Base-by-base conservation (phyloP, 2,888 invertebrate species). In the Eristalis intricaria region DNA sequence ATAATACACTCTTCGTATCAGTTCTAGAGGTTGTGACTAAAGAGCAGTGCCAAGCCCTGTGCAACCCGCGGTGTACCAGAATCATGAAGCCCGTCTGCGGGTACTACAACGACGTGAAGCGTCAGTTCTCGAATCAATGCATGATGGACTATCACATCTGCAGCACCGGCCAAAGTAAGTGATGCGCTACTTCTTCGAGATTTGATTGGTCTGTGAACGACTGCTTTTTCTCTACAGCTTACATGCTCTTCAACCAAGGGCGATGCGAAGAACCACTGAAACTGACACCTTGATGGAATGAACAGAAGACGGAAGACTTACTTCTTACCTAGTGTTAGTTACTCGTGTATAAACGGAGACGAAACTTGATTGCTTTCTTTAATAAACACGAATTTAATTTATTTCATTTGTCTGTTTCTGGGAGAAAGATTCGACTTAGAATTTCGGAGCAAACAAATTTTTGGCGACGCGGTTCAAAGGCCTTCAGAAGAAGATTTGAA, bases 61-160 rank as follows among this genome's bases (percentile, higher is more conserved):
- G 88, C 64, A 61, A 35, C 1, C 13, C 61, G 26, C 4, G 10
- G 0, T 89, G 86, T n/a, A 22, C 74, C 5, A 23, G 13, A 56
- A 65, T 56, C 3, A 58, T 26, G 61, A 40, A 63, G 13, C 86
- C 88, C 5, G 68, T 88, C n/a, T 88, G 88, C 11, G 88, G 79
- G 1, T 66, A 74, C 22, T 85, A 77, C 32, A 68, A 56, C n/a
- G 70, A 66, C 1, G 29, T 10, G 13, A 68, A 1, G 68, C 65
- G 2, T 32, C 63, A 78, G 22, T 84, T 84, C 40, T 4, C 40
- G 0, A 77, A 71, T 11, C 50, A 35, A 7, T 83, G 69, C 26
- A 2, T 69, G 23, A 64, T 79, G 69, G 69, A 84, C 8, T 78
- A 68, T 15, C 58, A 79, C 11, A 69, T 73, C 23, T 84, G 84